Conservation (phyloP, 2,888 invertebrate genomes). For the Gordius sp. region DNA sequence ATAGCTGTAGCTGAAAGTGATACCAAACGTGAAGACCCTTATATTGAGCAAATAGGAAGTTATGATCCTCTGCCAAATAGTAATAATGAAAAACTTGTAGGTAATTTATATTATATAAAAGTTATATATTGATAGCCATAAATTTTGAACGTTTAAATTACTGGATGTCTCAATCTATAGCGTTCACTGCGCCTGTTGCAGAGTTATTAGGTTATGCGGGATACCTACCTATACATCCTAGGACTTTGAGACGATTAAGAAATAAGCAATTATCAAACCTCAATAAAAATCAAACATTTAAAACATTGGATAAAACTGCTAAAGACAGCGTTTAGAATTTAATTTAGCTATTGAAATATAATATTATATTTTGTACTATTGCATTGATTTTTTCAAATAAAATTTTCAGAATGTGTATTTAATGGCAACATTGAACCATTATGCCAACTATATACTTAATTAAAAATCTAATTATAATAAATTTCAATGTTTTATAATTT, state of each 20-base stretch:
- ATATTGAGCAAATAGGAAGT: constrained; percentile 12
- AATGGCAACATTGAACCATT: no score
- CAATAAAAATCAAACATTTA: no score
- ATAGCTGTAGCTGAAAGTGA: constrained; percentile 5
- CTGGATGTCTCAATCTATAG: not conserved
- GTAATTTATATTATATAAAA: not conserved
- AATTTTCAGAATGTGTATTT: no score
- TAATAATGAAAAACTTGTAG: constrained; percentile 12
- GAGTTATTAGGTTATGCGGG: constrained; percentile 4
- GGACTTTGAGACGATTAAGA: not conserved
- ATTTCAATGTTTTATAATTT: no score
- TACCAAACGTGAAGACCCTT: not conserved
- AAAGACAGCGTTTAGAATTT: no score
- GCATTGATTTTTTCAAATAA: no score
- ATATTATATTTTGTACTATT: no score
- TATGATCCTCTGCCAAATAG: constrained; percentile 7
- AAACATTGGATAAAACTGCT: no score
- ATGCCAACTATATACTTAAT: no score
- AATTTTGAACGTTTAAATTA: constrained; percentile 14
- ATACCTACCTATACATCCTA: not conserved
- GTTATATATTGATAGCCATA: constrained; percentile 5
- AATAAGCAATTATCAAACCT: no score
- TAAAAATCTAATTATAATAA: no score
- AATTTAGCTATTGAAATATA: no score
- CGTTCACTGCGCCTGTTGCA: not conserved